Conservation (phyloP, 2,888 invertebrate genomes). For the Oegoconia quadripuncta region DNA sequence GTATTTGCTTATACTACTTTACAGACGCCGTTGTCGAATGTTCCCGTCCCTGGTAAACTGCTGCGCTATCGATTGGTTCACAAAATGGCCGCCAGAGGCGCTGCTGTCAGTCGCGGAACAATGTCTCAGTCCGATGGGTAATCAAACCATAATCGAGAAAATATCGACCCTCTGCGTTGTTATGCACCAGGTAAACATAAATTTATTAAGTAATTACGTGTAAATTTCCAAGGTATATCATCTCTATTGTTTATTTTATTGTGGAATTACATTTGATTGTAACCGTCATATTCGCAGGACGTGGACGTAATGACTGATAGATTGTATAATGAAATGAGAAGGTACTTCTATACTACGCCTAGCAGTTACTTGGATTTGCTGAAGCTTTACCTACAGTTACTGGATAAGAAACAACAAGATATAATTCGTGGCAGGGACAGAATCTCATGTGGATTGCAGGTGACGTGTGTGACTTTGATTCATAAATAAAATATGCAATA, state of each 20-base stretch:
- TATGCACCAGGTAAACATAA: slow-evolving; percentile 63
- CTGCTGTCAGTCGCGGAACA: slow-evolving; percentile 89
- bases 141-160: slow-evolving; percentile 57
- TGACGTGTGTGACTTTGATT: too few species aligned
- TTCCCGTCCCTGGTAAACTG: slow-evolving; percentile 96
- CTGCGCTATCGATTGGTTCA: slow-evolving; percentile 97
- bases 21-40: slow-evolving; percentile 91
- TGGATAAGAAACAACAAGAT: slow-evolving; percentile 84
- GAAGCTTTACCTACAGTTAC: slow-evolving; percentile 85
- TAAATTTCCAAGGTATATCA: too few species aligned
- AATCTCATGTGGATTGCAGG: slow-evolving; percentile 86
- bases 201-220: too few species aligned
- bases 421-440: slow-evolving; percentile 83
- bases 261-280: not conserved
- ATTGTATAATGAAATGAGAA: slow-evolving; percentile 89
- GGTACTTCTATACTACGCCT: slow-evolving; percentile 94
- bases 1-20: too few species aligned
- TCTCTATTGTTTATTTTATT: too few species aligned
- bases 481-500: too few species aligned
- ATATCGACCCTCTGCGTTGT: slow-evolving; percentile 59
- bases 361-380: slow-evolving; percentile 93
- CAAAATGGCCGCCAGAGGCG: slow-evolving; percentile 94
- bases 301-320: slow-evolving; percentile 88
- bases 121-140: slow-evolving; percentile 80
- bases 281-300: slow-evolving; percentile 70